These are phyloP conservation scores for Oasisia sp. DNA, from an alignment of 2,888 invertebrate genomes.

Conservation along the genomic window DNA sequence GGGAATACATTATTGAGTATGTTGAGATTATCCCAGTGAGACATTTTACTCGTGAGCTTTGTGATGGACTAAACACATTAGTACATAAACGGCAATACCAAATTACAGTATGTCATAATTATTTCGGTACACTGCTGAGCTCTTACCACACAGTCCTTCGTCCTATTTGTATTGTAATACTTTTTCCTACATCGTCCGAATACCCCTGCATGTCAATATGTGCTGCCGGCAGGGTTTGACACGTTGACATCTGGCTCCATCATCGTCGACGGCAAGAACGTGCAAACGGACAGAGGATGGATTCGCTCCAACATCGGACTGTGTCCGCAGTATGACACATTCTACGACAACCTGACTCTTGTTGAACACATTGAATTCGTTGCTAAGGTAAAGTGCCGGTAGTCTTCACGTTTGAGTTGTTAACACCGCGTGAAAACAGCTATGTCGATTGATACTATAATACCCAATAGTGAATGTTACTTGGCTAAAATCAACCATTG, in stretches of 20 bases:
- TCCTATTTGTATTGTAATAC: not conserved
- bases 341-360: not conserved
- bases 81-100: too few species aligned
- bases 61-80: too few species aligned
- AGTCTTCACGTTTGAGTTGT: not conserved
- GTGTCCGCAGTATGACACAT: slow-evolving; percentile 24
- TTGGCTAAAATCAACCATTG: too few species aligned
- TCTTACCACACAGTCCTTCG: too few species aligned
- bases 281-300: not conserved
- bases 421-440: too few species aligned
- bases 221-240: not conserved
- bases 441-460: too few species aligned
- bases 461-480: too few species aligned
- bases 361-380: slow-evolving; percentile 21
- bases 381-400: not conserved
- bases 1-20: too few species aligned
- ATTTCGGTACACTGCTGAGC: too few species aligned
- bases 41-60: too few species aligned
- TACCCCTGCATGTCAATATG: not conserved
- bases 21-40: too few species aligned
- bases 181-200: not conserved
- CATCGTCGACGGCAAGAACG: slow-evolving; percentile 17
- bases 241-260: not conserved
- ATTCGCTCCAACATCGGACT: slow-evolving; percentile 23
- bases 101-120: too few species aligned